Percentiles rank a stretch among this genome's conserved stretches.
phyloP scores from a whole-genome alignment of 2,797 vertebrate species.

The Cryptoblepharus egeriae region DNA sequence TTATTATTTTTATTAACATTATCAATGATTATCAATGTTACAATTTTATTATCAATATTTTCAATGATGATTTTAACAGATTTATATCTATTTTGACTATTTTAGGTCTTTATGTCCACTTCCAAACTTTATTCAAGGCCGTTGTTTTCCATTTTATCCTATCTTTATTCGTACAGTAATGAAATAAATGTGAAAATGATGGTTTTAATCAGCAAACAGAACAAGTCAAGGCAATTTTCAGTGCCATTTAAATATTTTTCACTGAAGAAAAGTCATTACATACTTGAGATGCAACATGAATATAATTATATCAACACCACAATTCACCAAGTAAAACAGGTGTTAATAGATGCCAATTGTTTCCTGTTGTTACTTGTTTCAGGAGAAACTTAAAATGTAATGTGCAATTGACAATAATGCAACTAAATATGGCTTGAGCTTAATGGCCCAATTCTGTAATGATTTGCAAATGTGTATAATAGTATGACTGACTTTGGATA shows the following conservation, averaged over 20 bases:
- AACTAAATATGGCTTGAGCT: not conserved
- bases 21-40: no score
- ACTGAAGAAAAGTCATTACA: slow-evolving; percentile 78
- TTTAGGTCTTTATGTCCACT: no score
- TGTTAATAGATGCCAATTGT: slow-evolving; percentile 65
- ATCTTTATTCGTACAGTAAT: slow-evolving; percentile 50
- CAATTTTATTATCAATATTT: no score
- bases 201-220: slow-evolving; percentile 77
- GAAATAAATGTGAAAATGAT: slow-evolving; percentile 76
- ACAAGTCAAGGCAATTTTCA: slow-evolving; percentile 78
- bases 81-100: no score
- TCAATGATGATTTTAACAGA: no score
- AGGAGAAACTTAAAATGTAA: not conserved
- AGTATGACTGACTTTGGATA: not conserved
- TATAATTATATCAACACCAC: slow-evolving; percentile 76
- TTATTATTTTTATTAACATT: no score
- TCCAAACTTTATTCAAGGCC: no score
- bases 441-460: not conserved
- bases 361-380: slow-evolving; percentile 57
- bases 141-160: no score
- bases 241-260: slow-evolving; percentile 80
- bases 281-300: slow-evolving; percentile 75
- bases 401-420: not conserved
- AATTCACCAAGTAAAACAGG: slow-evolving; percentile 74
- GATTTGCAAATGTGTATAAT: not conserved